Base-by-base conservation (phyloP, 2,113 vertebrate species). In the Morone chrysops region DNA sequence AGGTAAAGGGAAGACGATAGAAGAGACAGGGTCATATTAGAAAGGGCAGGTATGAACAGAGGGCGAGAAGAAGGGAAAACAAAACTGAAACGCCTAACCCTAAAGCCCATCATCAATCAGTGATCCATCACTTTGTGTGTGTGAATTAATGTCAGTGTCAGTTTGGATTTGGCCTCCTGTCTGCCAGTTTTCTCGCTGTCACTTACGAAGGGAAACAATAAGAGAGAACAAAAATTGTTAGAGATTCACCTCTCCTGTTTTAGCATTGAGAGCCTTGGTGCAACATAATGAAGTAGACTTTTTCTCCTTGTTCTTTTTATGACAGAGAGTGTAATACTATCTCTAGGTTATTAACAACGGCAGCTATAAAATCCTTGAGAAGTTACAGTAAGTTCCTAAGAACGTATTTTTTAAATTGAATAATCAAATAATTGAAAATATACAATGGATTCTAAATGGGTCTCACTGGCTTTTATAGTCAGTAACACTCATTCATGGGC, bases 91-190 rank as follows among this genome's bases (percentile, higher is more conserved):
- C 25, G 25, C 25, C 25, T 25, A 25, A 25, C 25, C 25, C 25
- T 25, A 25, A 75, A 71, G 40, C 59, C 69, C 20, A 40, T 51
- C 72, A 81, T 84, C 66, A 80, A 79, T 86, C 88, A 88, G 31
- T 8, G 2, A 77, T 78, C 48, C 53, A 65, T 83, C 67, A 71
- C 14, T 78, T 41, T 50, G 50, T 60, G 9, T 53, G 53, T 61
- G 50, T 75, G 57, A 68, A 77, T 40, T 61, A 78, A 59, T 31
- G 31, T 73, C 56, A 10, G 20, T 81, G 84, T 82, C 81, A 74
- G 67, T 82, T 50, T 70, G 18, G 40, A 72, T 70, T 66, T 66
- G 48, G 57, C 83, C 60, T 84, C 18, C 14, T 57, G 36, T 75
- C 47, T 56, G 47, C 17, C 51, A 70, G 40, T 51, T 70, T 31